Conservation (phyloP, 1,140 invertebrate genomes). For the Drosophila rhopaloa region DNA sequence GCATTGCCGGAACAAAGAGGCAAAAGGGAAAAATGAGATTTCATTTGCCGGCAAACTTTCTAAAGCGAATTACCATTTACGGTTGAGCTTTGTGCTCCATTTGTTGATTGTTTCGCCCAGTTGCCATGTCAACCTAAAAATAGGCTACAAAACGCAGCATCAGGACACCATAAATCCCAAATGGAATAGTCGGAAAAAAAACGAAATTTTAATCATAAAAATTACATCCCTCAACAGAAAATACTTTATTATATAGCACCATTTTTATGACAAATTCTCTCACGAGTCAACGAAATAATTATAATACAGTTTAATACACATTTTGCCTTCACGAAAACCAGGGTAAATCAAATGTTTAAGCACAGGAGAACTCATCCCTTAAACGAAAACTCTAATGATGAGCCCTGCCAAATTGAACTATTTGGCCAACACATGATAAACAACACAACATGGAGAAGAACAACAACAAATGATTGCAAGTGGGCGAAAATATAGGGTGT, state of each 20-base stretch:
- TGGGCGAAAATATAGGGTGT: conserved; percentile 16
- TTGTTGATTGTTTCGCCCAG: conserved; percentile 44
- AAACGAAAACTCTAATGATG: conserved; percentile 56
- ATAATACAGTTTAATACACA: conserved; percentile 11
- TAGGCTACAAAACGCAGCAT: conserved; percentile 48
- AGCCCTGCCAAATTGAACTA: conserved; percentile 37
- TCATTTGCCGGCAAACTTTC: conserved; percentile 47
- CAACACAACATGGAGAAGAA: conserved; percentile 26
- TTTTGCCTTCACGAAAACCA: background rate
- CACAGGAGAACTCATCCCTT: conserved; percentile 49
- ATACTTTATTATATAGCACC: conserved; percentile 7
- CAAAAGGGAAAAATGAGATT: conserved; percentile 28
- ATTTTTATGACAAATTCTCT: conserved; percentile 22
- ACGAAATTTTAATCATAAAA: conserved; percentile 32
- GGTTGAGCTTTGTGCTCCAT: conserved; percentile 47
- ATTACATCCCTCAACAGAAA: conserved; percentile 10
- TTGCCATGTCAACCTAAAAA: conserved; percentile 32
- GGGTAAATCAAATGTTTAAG: conserved; percentile 34
- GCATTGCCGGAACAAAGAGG: conserved; percentile 43
- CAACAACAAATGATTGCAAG: conserved; percentile 43
- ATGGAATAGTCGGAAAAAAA: background rate
- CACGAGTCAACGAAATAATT: conserved; percentile 27
- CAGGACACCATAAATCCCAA: conserved; percentile 21
- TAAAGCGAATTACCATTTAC: conserved; percentile 41
- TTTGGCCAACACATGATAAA: conserved; percentile 55